A percentile compares a stretch with the other conserved stretches of the same genome.
Conservation (phyloP, 2,797 vertebrate species). For the Gymnodraco acuticeps region DNA sequence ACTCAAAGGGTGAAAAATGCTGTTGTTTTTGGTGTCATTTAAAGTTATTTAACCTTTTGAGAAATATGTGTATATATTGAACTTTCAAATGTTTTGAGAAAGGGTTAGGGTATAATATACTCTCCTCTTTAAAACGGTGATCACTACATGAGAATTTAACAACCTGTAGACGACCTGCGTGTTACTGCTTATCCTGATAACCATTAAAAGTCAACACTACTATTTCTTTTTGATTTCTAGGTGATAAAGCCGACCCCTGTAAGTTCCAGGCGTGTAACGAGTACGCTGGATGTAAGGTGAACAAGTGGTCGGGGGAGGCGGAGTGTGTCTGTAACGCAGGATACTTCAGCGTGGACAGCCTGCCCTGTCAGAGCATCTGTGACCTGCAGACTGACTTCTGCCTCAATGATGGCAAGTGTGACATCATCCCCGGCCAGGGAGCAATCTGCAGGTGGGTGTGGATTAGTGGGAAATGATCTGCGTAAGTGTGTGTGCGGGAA, state of each 20-base stretch:
- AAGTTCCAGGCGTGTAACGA: slow-evolving; percentile 99
- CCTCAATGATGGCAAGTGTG: slow-evolving; percentile 97
- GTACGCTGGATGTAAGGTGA: slow-evolving; percentile 93
- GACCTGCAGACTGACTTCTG: slow-evolving; percentile 93
- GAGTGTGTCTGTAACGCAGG: slow-evolving; percentile 94
- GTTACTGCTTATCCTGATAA: not conserved
- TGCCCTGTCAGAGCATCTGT: slow-evolving; percentile 96
- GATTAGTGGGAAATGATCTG: slow-evolving; percentile 46
- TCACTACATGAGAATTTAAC: too few relatives aligned
- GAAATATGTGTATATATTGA: too few relatives aligned
- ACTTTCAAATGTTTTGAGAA: not conserved
- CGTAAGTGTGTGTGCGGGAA: slow-evolving; percentile 1
- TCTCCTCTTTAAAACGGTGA: not conserved
- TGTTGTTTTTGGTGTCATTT: not conserved
- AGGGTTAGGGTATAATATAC: not conserved
- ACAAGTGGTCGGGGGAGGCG: slow-evolving; percentile 93
- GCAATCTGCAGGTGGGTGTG: slow-evolving; percentile 95
- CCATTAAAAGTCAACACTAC: not conserved
- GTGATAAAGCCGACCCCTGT: slow-evolving; percentile 93
- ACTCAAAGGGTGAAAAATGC: too few relatives aligned
- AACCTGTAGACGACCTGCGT: not conserved
- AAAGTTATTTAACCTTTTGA: not conserved
- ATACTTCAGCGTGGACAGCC: slow-evolving; percentile 92
- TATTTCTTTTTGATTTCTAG: slow-evolving; percentile 73
- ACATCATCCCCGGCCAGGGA: slow-evolving; percentile 94